Percentiles rank a stretch among this genome's conserved stretches.
phyloP scores from a whole-genome alignment of 2,113 vertebrate species.

The Arothron firmamentum region DNA sequence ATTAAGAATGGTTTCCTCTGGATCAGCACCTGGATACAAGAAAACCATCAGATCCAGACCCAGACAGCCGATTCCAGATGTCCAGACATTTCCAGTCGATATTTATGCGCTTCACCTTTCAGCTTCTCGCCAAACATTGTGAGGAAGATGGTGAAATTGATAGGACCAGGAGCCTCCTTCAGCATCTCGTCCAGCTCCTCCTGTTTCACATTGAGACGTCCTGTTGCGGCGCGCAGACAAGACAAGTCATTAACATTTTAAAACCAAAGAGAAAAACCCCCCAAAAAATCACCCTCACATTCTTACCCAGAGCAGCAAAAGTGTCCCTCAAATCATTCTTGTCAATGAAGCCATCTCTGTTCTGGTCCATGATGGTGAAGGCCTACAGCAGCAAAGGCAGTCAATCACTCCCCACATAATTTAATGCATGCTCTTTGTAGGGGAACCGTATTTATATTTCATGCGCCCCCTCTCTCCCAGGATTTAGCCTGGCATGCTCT shows the following conservation, averaged over 20 bases:
- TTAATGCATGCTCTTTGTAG: conserved; percentile 17
- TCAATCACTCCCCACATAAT: not conserved
- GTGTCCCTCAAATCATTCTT: conserved; percentile 94
- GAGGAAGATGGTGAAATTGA: conserved; percentile 95
- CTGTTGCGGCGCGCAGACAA: conserved; percentile 56
- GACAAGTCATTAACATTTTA: not conserved
- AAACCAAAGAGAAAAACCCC: not conserved
- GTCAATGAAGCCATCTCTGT: conserved; percentile 94
- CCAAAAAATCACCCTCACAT: not conserved
- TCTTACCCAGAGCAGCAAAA: conserved; percentile 87
- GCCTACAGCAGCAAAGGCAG: conserved; percentile 71
- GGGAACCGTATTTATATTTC: conserved; percentile 58
- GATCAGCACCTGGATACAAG: conserved; percentile 82
- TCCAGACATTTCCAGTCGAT: not conserved
- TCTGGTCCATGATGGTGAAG: conserved; percentile 98
- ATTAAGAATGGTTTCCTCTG: conserved; percentile 91
- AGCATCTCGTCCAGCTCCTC: conserved; percentile 96
- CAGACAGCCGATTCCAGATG: not conserved
- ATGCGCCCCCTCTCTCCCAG: conserved; percentile 1
- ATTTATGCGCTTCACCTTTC: conserved; percentile 75
- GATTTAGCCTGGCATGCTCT: conserved; percentile 33
- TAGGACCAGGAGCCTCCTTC: conserved; percentile 88
- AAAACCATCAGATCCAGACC: not conserved
- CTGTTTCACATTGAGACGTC: conserved; percentile 91
- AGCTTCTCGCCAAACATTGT: conserved; percentile 98